Base-by-base conservation (phyloP, 1,140 invertebrate genomes). In the Daktulosphaira vitifoliae region DNA sequence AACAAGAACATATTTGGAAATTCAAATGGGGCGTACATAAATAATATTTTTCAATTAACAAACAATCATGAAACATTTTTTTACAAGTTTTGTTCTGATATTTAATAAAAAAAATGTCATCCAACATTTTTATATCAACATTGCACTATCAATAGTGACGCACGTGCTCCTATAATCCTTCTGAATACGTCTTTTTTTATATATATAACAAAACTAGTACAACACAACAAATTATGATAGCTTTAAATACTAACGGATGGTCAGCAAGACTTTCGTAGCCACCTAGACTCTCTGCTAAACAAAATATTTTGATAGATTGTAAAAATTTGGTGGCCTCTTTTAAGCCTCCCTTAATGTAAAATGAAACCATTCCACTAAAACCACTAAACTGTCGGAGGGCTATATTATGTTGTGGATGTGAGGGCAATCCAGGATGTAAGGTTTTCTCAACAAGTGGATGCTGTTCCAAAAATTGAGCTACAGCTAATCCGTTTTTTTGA, bases 281-380 rank as follows among this genome's bases (percentile, higher is more conserved):
- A 52, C 96, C 96, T 33, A 98, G 80, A 77, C 92, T 96, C 76
- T 96, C 94, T 11, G 95, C 95, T n/a, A 97, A 75, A 2, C 82
- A 85, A 72, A 98, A 91, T 6, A 93, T 56, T 78, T 92, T 87
- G 1, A 95, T 74, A 7, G 82, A 75, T 70, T 81, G 81, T 13
- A 96, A 76, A 72, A 99, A 96, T 56, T 80, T 86, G 50, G 76
- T 76, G 0, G 90, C 84, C 71, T 94, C 82, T 54, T 84, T 76
- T n/a, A 86, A 69, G n/a, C 80, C 84, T 5, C 90, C 92, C 71
- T 85, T 86, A 2, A 96, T 77, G 70, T 89, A 94, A 72, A 97
- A 92, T 1, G 88, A 85, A 65, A 98, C 79, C 78, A 98, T 95
- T 11, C 96, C 96, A 71, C 91, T 92, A 75, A 88, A 89, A 0